Percentiles rank a stretch among this genome's conserved stretches.
These are phyloP conservation scores for Calcarius lapponicus DNA, from an alignment of 2,797 vertebrate species.

Conservation along the genomic window DNA sequence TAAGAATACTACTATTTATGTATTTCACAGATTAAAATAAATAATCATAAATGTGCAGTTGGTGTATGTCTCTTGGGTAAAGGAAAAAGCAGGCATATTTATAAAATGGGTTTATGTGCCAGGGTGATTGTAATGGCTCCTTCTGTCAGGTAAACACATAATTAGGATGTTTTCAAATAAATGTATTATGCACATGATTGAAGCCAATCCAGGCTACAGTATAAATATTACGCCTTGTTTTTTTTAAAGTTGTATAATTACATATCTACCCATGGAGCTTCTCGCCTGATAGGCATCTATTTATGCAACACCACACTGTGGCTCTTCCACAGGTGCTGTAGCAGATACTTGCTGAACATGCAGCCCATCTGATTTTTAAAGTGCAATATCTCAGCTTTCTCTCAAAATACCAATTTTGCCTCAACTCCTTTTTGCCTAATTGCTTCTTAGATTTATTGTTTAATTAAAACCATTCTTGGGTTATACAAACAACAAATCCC, in stretches of 20 bases:
- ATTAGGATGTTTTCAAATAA: slow-evolving; percentile 74
- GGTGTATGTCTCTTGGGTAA: slow-evolving; percentile 53
- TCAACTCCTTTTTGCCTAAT: slow-evolving; percentile 61
- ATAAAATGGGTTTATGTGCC: slow-evolving; percentile 44
- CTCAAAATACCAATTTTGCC: slow-evolving; percentile 61
- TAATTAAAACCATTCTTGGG: slow-evolving; percentile 63
- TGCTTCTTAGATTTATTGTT: slow-evolving; percentile 70
- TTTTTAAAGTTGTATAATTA: slow-evolving; percentile 59
- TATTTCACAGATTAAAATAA: slow-evolving; percentile 35
- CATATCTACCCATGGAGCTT: slow-evolving; percentile 58
- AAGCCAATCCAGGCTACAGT: slow-evolving; percentile 57
- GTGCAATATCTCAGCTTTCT: slow-evolving; percentile 52
- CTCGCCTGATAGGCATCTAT: slow-evolving; percentile 62
- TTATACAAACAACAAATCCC: slow-evolving; percentile 66
- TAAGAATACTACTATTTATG: slow-evolving; percentile 25
- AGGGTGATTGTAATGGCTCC: slow-evolving; percentile 65
- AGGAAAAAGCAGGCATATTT: slow-evolving; percentile 60
- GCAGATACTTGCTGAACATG: slow-evolving; percentile 48
- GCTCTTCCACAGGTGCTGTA: slow-evolving; percentile 51
- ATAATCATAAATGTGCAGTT: slow-evolving; percentile 48
- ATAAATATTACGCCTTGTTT: slow-evolving; percentile 56
- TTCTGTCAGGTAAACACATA: slow-evolving; percentile 71
- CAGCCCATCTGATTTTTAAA: slow-evolving; percentile 35
- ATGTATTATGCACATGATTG: slow-evolving; percentile 72
- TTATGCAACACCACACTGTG: slow-evolving; percentile 58